These are phyloP conservation scores for Sthenelais limicola DNA, from an alignment of 2,888 invertebrate species.

Conservation along the genomic window DNA sequence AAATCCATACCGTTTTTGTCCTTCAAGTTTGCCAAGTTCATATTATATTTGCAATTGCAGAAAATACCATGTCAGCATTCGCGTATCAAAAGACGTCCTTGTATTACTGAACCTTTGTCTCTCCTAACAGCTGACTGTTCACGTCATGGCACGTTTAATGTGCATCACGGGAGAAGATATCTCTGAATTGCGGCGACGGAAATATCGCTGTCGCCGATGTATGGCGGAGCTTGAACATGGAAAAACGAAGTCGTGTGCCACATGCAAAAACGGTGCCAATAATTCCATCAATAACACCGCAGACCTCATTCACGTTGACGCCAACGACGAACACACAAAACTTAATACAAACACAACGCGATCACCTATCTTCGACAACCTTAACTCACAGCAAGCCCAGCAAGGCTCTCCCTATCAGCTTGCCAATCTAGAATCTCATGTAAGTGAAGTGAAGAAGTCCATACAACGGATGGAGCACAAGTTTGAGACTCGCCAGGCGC, in stretches of 20 bases:
- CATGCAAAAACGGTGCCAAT: constrained; percentile 18
- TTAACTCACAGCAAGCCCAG: background rate
- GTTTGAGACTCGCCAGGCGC: constrained; percentile 3
- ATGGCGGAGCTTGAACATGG: background rate
- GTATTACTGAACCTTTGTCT: too few species aligned
- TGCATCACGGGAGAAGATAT: constrained; percentile 26
- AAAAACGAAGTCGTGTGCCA: background rate
- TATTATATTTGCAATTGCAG: too few species aligned
- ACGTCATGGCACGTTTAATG: constrained; percentile 11
- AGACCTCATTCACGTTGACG: constrained; percentile 8
- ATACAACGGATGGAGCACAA: constrained; percentile 10
- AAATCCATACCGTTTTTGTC: too few species aligned
- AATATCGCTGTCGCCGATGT: constrained; percentile 19
- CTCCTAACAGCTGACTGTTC: constrained; percentile 5
- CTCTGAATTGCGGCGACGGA: constrained; percentile 11
- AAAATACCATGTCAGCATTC: too few species aligned
- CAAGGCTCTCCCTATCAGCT: constrained; percentile 21
- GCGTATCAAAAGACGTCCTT: too few species aligned
- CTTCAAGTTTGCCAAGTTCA: too few species aligned
- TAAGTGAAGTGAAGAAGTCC: constrained; percentile 10
- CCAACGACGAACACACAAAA: constrained; percentile 10
- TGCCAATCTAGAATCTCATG: constrained; percentile 11
- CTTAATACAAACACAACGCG: constrained; percentile 4
- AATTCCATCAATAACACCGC: constrained; percentile 7
- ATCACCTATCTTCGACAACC: constrained; percentile 12